phyloP scores from a whole-genome alignment of 2,113 vertebrate genomes.

The Panthera tigris region DNA sequence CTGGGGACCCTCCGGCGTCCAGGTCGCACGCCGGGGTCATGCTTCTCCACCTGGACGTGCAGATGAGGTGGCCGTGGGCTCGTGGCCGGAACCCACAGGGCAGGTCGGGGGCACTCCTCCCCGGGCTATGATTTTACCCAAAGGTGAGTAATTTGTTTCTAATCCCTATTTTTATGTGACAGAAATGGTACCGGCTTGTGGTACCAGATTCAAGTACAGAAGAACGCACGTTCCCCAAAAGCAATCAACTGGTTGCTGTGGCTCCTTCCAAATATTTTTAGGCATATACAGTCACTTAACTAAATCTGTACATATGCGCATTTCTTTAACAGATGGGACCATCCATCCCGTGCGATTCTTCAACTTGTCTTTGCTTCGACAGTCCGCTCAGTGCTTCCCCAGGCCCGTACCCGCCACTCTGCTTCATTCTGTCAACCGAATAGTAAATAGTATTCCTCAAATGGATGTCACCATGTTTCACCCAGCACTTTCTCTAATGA shows the following conservation, averaged over 20 bases:
- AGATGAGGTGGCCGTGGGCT: not conserved
- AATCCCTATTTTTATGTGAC: not conserved
- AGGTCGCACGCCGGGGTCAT: fast-evolving
- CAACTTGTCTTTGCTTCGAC: not conserved
- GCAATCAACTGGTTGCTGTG: not conserved
- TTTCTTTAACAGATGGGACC: conserved; percentile 19
- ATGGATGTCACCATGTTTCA: not conserved
- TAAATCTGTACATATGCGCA: not conserved
- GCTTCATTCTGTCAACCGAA: fast-evolving
- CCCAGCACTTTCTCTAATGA: conserved; percentile 11
- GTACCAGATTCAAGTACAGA: conserved; percentile 6
- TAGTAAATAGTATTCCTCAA: not conserved
- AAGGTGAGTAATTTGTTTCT: not conserved
- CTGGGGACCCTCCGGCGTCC: not conserved
- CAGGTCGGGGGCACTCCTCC: fast-evolving
- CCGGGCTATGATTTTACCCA: fast-evolving
- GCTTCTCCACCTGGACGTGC: no score
- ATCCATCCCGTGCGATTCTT: not conserved
- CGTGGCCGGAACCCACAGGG: not conserved
- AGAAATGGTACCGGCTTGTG: not conserved
- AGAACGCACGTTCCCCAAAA: not conserved
- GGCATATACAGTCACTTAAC: conserved; percentile 27
- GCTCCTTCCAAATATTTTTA: conserved; percentile 24
- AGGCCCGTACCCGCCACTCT: fast-evolving
- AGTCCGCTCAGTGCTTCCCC: fast-evolving